Base-by-base conservation (phyloP, 2,888 invertebrate species). In the Microctonus aethiopoides region DNA sequence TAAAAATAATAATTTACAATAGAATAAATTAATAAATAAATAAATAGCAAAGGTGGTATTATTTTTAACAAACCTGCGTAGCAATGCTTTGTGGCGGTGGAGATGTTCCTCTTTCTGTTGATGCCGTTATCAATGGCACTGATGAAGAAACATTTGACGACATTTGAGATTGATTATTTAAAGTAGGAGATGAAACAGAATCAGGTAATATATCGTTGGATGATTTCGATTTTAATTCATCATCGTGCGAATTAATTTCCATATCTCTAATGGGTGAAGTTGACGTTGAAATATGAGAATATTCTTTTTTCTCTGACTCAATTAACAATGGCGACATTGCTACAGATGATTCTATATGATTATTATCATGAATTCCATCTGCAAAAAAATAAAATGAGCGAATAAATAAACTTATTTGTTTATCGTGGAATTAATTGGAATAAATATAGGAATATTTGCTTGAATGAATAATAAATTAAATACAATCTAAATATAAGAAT, bases 31-130 rank as follows among this genome's bases (percentile, higher is more conserved):
- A n/a, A 13, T 20, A 20, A 3, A 57, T 24, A 22, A n/a, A 57
- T 32, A n/a, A 26, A 5, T 29, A 29, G 3, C 4, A 29, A 29
- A 5, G 29, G 3, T 29, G 3, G 7, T 29, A 29, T 29, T 29
- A 62, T 64, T 66, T 75, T 65, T 64, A 24, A 2, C 46, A 2
- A 22, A 93, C 94, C 91, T 96, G 95, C 26, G 95, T 96, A 29
- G 95, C 94, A 81, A 94, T 95, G 83, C 89, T 94, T 86, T 95
- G 95, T 2, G 95, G 95, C 36, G 95, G 94, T 54, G 95, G 95
- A 36, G 95, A 95, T 36, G 95, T 95, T 71, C 93, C 94, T 64
- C 56, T 75, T 64, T 76, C 75, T 34, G 62, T 69, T 26, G 74
- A 73, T 56, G 65, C 16, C 39, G 68, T 39, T 20, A 32, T 60